These are phyloP conservation scores for Eunapius fragilis DNA, from an alignment of 37 sponge, comb jelly and placozoan species.

Conservation along the genomic window DNA sequence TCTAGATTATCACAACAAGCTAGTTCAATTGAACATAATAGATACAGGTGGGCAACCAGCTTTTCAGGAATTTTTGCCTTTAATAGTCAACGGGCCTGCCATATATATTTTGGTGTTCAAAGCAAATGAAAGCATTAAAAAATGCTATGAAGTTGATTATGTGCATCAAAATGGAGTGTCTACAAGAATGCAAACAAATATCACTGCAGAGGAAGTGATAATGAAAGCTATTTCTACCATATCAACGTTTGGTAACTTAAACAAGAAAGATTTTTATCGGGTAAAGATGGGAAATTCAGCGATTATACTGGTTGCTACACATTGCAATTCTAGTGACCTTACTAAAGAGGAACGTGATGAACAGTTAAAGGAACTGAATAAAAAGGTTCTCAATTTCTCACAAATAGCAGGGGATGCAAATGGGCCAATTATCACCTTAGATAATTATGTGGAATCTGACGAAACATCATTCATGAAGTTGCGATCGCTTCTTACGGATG, in stretches of 20 bases:
- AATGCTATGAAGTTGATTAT: constrained; percentile 1
- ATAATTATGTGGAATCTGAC: neutral
- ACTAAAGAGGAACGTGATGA: neutral
- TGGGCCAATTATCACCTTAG: neutral
- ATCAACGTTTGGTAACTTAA: neutral
- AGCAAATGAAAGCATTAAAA: constrained; percentile 5
- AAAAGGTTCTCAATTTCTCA: neutral
- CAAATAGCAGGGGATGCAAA: neutral
- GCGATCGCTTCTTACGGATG: neutral
- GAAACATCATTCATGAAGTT: neutral
- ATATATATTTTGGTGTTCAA: constrained; percentile 15
- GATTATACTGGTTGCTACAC: neutral
- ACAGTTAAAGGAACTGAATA: neutral
- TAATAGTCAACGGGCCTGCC: constrained; percentile 12
- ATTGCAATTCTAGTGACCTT: neutral
- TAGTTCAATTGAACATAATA: neutral
- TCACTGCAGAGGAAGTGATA: constrained; percentile 5
- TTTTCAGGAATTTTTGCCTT: constrained; percentile 13
- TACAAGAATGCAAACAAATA: neutral
- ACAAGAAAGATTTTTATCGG: neutral
- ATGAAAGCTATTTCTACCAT: constrained; percentile 19
- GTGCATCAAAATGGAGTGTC: neutral
- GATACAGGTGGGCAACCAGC: constrained; percentile 25
- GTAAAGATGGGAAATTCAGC: neutral
- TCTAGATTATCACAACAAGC: neutral